Conservation (phyloP, 2,888 invertebrate species). For the Diplazon laetatorius region DNA sequence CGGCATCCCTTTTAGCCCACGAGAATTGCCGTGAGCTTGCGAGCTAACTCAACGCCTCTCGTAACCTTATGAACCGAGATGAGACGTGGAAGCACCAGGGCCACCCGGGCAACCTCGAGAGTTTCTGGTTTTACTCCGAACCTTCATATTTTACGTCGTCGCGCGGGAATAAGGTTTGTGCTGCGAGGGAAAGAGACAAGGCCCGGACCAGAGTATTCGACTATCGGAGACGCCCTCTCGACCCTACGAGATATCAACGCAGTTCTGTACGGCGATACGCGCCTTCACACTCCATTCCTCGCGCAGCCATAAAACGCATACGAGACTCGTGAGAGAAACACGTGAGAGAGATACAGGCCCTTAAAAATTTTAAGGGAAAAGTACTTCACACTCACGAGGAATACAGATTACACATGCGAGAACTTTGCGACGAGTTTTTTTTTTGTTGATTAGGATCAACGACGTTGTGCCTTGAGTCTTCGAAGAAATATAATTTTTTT, state of each 20-base stretch:
- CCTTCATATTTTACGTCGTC: slow-evolving; percentile 70
- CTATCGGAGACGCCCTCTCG: slow-evolving; percentile 58
- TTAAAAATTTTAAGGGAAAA: slow-evolving; percentile 50
- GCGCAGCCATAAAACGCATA: background rate
- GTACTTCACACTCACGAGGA: slow-evolving; percentile 44
- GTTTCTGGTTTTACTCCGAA: slow-evolving; percentile 71
- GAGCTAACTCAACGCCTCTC: slow-evolving; percentile 48
- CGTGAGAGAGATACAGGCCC: slow-evolving; percentile 45
- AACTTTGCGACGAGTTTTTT: background rate
- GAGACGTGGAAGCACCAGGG: slow-evolving; percentile 35
- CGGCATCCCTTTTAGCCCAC: slow-evolving; percentile 12
- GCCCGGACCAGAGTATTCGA: slow-evolving; percentile 43
- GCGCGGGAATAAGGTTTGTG: slow-evolving; percentile 23
- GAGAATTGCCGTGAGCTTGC: slow-evolving; percentile 48
- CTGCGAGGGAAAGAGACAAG: background rate
- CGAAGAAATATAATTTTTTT: background rate
- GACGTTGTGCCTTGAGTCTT: background rate
- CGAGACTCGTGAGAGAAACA: slow-evolving; percentile 33
- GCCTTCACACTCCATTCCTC: background rate
- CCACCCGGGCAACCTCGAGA: slow-evolving; percentile 65
- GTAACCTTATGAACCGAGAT: slow-evolving; percentile 49
- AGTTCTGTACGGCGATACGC: background rate
- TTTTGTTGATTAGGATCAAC: slow-evolving; percentile 19
- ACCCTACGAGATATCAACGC: slow-evolving; percentile 52
- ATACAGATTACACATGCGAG: slow-evolving; percentile 7